Conservation (phyloP, 2,888 invertebrate species). For the Augiades crinisus region DNA sequence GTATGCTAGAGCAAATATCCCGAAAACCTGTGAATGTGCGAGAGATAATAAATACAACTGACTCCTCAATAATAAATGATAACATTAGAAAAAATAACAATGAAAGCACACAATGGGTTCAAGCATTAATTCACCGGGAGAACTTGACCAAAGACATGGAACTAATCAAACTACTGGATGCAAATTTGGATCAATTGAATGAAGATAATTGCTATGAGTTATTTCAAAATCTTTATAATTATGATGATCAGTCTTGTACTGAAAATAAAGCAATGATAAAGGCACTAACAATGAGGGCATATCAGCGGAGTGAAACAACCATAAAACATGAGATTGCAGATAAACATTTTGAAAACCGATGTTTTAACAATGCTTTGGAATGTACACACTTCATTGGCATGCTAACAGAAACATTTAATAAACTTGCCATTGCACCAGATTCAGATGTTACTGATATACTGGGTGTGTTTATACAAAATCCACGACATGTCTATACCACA, state of each 20-base stretch:
- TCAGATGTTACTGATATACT: conserved; percentile 52
- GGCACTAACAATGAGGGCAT: conserved; percentile 47
- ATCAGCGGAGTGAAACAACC: conserved; percentile 45
- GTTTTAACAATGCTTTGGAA: conserved; percentile 46
- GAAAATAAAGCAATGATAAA: conserved; percentile 42
- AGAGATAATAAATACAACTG: conserved; percentile 53
- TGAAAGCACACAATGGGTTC: conserved; percentile 53
- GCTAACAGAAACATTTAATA: conserved; percentile 63
- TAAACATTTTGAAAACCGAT: conserved; percentile 48
- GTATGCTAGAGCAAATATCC: conserved; percentile 60
- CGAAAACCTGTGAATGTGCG: conserved; percentile 54
- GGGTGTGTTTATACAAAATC: conserved; percentile 61
- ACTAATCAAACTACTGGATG: conserved; percentile 44
- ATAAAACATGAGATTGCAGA: conserved; percentile 51
- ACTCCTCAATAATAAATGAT: conserved; percentile 46
- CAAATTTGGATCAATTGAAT: conserved; percentile 46
- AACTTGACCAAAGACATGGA: conserved; percentile 47
- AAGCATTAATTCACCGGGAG: conserved; percentile 54
- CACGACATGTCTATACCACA: conserved; percentile 51
- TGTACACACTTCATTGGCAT: conserved; percentile 44
- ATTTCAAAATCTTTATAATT: conserved; percentile 41
- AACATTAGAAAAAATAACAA: conserved; percentile 47
- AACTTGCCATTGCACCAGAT: conserved; percentile 49
- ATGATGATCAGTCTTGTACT: conserved; percentile 38
- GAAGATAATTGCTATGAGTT: conserved; percentile 47